Base-by-base conservation (phyloP, 2,113 vertebrate species). In the Pterocles orientalis region DNA sequence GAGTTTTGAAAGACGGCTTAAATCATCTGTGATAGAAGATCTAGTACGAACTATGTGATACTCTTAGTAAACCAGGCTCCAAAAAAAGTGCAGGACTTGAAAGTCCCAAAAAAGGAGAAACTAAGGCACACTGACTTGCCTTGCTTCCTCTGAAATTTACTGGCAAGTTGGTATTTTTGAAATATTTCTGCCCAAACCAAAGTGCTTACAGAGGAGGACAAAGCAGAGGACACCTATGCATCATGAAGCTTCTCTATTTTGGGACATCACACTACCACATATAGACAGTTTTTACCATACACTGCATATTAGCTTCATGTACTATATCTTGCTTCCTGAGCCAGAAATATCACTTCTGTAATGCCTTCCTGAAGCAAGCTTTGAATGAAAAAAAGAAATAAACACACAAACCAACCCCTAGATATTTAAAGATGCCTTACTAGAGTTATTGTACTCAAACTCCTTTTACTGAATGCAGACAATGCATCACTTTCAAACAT, bases 371-470 rank as follows among this genome's bases (percentile, higher is more conserved):
- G 39, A 47, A 58, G 51, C 28, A 61, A 85, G 34, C 25, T 75
- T 33, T 64, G 60, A 78, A 88, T 14, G 14, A 61, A 69, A 68
- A 68, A 65, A 54, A 26, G 12, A 16, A 43, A 50, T 41, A 41
- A 41, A 41, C 41, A 41, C 13, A 45, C 24, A 36, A 16, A 24
- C 48, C 14, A 34, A 66, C 6, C 24, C 23, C 7, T 17, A 34
- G 28, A 82, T 92, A 90, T 78, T 93, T 92, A 68, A 96, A 93
- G 82, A 65, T 34, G 31, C 17, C 48, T 86, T 64, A 33, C 39
- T 26, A 48, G 29, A n/a, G 25, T 69, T 86, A 70, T 6, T 51
- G 56, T 56, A 58, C 43, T 79, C 66, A 18, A 79, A 60, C 41
- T 69, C 43, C 33, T 78, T 90, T 73, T 54, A 83, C 33, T 47